Evolutionary conservation across 2,113 vertebrate species (phyloP).

Genomic region (Zapornia atra): DNA sequence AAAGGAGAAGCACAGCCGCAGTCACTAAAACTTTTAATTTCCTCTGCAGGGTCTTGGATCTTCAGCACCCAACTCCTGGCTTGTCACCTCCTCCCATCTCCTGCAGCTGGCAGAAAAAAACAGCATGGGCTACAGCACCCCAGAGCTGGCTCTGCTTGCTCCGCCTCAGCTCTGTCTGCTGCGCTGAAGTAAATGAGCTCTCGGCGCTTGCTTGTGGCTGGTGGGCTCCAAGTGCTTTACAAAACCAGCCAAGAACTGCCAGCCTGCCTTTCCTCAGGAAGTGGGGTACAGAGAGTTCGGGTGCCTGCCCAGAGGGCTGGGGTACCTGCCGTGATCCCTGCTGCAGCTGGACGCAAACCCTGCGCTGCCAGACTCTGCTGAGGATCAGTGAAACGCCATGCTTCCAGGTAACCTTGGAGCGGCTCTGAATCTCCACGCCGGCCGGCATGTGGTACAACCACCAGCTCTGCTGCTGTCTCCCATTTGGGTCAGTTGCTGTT

Average conservation of each 20-base stretch:
- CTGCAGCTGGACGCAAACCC: neutral
- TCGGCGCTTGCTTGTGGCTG: neutral
- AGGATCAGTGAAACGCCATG: accelerated
- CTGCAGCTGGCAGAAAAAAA: neutral
- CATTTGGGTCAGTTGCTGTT: accelerated
- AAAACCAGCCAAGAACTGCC: neutral
- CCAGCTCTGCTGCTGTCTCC: neutral
- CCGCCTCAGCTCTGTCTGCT: neutral
- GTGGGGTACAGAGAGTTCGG: neutral
- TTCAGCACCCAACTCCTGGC: neutral
- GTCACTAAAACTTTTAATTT: conserved; percentile 37
- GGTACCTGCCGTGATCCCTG: neutral
- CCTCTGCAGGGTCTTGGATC: neutral
- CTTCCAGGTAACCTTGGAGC: neutral
- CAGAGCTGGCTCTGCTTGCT: neutral
- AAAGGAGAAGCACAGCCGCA: conserved; percentile 20
- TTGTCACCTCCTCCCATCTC: neutral
- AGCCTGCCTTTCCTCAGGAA: neutral
- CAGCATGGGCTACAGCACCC: neutral
- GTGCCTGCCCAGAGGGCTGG: neutral
- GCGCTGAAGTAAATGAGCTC: neutral
- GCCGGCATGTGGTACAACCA: neutral
- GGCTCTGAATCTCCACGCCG: accelerated
- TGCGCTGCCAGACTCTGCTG: accelerated
- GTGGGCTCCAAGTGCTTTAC: neutral